Base-by-base conservation (phyloP, 2,888 invertebrate genomes). In the Philhelius pedissequus region DNA sequence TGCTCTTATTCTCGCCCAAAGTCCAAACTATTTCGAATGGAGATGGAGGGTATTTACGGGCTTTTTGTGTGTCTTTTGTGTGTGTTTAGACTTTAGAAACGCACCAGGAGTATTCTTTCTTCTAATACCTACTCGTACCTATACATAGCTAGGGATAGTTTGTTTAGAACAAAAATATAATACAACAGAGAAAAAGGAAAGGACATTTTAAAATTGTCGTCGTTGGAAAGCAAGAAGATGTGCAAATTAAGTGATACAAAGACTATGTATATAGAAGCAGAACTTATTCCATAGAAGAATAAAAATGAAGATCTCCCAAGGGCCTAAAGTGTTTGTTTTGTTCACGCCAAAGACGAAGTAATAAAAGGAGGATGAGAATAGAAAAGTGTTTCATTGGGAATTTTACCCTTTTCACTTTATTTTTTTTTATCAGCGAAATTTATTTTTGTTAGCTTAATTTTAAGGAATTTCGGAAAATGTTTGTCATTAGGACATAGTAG, bases 261-360 rank as follows among this genome's bases (percentile, higher is more conserved):
- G 25, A 40, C 8, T 32, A 13, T 3, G 4, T 4, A 4, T 15
- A 27, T n/a, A 15, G n/a, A 52, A 27, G 8, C 4, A 48, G 13
- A 62, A 62, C 48, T 27, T 77, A 73, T 82, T 83, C 32, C 18
- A 35, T 20, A 20, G 52, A 70, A 50, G 38, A 64, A 83, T 74
- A 74, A 74, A 83, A 83, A 70, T 52, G 74, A 70, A 70, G 58
- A 70, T 18, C 69, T 78, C 74, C 74, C 52, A 20, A 27, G 66
- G 30, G 73, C 54, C 30, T 62, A 66, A 38, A 58, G 38, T 20
- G 52, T 40, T 66, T 35, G 66, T 22, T 52, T 69, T 43, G 40
- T 48, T 48, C 30, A 40, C 9, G 30, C 20, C 20, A 30, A 40
- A 25, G 43, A 11, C 25, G 38, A 27, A 38, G 18, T 20, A 22